Base-by-base conservation (phyloP, 1,140 invertebrate species). In the Conus ventricosus region DNA sequence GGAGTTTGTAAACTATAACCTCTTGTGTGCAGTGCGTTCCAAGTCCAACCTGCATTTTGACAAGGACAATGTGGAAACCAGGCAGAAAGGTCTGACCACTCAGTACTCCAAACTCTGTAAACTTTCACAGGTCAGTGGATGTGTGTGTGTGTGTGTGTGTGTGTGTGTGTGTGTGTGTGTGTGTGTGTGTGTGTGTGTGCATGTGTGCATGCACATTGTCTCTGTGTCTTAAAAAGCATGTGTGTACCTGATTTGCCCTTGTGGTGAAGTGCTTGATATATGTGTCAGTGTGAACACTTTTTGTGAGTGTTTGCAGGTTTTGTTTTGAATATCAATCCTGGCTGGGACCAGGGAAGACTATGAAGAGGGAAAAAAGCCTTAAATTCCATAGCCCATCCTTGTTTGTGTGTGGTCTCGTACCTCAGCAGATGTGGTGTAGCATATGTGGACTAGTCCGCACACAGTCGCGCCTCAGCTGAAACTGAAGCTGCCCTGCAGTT, bases 21-120 rank as follows among this genome's bases (percentile, higher is more conserved):
- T 86, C 55, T 57, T 60, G 57, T 60, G 93, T 93, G 51, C 92
- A 95, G 95, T 94, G 82, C 91, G 95, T 51, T 95, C 94, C n/a
- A 93, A 93, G 90, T 90, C 91, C 71, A 95, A 95, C 83, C 92
- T 95, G 23, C 94, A 95, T 91, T 95, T 95, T 91, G 97, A 97
- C 89, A 97, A 96, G 87, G 97, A 98, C 91, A 98, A 97, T 91
- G 97, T 99, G 13, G 97, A 98, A 91, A 97, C 97, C 91, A 95
- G 98, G 51, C 97, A 98, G 93, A 96, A 97, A 91, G 96, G 96
- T 89, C 97, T 99, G 78, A 98, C 97, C 92, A 95, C 96, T 20
- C 97, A 97, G 17, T 99, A 98, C 93, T 96, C 96, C 54, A 97
- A 98, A 90, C 96, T 99, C 3, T 96, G 97, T 89, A 96, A 98